Evolutionary conservation across 2,888 invertebrate species (phyloP).

Genomic region (Lutraria lutraria): DNA sequence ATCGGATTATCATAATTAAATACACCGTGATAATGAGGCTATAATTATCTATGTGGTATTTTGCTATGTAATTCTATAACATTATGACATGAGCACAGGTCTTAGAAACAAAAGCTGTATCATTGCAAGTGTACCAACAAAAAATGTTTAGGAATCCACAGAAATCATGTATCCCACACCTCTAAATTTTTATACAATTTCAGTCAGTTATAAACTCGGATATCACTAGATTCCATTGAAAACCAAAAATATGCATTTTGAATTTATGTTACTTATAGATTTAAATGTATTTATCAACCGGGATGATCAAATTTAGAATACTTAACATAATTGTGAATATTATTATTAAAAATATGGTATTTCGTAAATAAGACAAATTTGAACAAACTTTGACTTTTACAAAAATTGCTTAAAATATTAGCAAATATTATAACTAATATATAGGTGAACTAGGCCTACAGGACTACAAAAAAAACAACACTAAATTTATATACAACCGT

Average conservation of each 20-base stretch:
- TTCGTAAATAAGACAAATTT: too few relatives aligned
- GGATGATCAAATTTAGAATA: too few relatives aligned
- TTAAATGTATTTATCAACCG: too few relatives aligned
- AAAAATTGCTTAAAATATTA: background rate
- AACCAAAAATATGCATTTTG: too few relatives aligned
- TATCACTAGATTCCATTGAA: too few relatives aligned
- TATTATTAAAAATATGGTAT: too few relatives aligned
- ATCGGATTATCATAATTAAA: background rate
- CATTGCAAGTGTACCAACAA: background rate
- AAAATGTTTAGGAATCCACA: background rate
- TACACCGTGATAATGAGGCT: background rate
- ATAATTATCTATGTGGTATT: conserved; percentile 4
- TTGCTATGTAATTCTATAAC: background rate
- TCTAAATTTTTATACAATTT: too few relatives aligned
- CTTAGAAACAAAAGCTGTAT: background rate
- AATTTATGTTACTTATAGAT: too few relatives aligned
- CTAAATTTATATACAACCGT: background rate
- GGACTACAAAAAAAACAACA: background rate
- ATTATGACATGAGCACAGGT: background rate
- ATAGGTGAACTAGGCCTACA: background rate
- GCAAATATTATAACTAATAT: background rate
- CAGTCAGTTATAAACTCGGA: too few relatives aligned
- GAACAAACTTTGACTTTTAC: too few relatives aligned
- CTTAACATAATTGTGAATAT: too few relatives aligned
- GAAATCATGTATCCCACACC: background rate